These are phyloP conservation scores for Hirudinaria manillensis DNA, from an alignment of 2,888 invertebrate species.

Conservation along the genomic window DNA sequence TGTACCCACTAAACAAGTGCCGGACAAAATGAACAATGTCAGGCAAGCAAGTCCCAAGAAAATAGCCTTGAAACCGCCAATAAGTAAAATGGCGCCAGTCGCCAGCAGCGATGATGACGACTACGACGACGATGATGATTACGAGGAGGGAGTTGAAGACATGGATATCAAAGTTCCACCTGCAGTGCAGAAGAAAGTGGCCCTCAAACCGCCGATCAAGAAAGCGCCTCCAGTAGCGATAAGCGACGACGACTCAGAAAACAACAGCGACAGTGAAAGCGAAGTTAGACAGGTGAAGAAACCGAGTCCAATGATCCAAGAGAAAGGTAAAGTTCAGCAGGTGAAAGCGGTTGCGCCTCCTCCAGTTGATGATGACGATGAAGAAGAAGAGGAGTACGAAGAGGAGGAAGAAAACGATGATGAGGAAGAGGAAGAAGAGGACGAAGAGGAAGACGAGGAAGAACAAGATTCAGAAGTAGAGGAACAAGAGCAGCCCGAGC, in stretches of 20 bases:
- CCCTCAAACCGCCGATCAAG: neutral
- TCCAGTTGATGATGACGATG: conserved; percentile 1
- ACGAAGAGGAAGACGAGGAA: conserved; percentile 20
- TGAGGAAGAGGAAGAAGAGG: neutral
- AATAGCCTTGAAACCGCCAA: too few species aligned
- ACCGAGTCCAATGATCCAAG: neutral
- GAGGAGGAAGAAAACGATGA: neutral
- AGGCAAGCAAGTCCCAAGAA: neutral
- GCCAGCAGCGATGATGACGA: neutral
- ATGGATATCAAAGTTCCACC: conserved; percentile 13
- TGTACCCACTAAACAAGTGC: neutral
- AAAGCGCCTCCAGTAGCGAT: neutral
- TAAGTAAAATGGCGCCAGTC: too few species aligned
- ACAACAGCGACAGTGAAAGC: conserved; percentile 6
- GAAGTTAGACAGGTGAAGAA: neutral
- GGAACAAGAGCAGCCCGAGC: neutral
- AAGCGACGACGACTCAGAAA: neutral
- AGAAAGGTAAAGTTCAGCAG: neutral
- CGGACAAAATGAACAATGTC: neutral
- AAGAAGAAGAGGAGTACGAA: conserved; percentile 15
- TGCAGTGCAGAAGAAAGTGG: conserved; percentile 3
- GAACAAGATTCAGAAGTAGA: conserved; percentile 1
- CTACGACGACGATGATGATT: conserved; percentile 17
- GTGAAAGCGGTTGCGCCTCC: neutral
- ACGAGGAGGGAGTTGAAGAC: conserved; percentile 14